phyloP scores from a whole-genome alignment of 2,888 invertebrate genomes.

The Pristionchus arcanus region DNA sequence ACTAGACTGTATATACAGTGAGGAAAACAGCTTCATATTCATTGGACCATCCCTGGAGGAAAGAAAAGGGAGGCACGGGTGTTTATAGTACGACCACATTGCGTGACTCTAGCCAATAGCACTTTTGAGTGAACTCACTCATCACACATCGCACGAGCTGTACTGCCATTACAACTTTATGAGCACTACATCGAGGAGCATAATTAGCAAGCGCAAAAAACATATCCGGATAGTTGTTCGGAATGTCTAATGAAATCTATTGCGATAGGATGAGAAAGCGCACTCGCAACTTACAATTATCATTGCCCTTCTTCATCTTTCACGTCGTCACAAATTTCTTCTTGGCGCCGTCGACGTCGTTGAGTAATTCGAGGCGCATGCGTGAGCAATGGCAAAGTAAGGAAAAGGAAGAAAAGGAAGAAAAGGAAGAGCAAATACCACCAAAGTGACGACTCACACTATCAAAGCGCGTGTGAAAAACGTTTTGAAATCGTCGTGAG shows the following conservation, averaged over 20 bases:
- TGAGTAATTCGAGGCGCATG: conserved; percentile 31
- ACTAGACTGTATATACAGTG: neutral
- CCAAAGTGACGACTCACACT: conserved; percentile 19
- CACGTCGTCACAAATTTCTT: neutral
- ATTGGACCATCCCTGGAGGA: neutral
- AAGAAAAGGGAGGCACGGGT: neutral
- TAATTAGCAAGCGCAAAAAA: neutral
- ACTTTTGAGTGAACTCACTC: neutral
- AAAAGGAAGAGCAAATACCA: conserved; percentile 19
- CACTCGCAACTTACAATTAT: conserved; percentile 1
- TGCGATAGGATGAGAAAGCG: neutral
- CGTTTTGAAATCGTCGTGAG: conserved; percentile 24
- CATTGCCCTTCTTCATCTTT: neutral
- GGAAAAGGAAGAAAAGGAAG: conserved; percentile 10
- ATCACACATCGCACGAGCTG: neutral
- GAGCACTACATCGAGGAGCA: neutral
- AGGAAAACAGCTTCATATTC: neutral
- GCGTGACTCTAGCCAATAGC: neutral
- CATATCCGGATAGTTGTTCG: neutral
- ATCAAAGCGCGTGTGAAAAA: conserved; percentile 11
- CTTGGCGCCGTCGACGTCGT: neutral
- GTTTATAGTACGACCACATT: conserved; percentile 13
- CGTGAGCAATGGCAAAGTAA: conserved; percentile 13
- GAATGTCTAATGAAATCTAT: neutral
- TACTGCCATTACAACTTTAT: neutral